Percentiles rank a stretch among this genome's conserved stretches.
Conservation (phyloP, 2,797 vertebrate genomes). For the Sebastes kiyomatsui region DNA sequence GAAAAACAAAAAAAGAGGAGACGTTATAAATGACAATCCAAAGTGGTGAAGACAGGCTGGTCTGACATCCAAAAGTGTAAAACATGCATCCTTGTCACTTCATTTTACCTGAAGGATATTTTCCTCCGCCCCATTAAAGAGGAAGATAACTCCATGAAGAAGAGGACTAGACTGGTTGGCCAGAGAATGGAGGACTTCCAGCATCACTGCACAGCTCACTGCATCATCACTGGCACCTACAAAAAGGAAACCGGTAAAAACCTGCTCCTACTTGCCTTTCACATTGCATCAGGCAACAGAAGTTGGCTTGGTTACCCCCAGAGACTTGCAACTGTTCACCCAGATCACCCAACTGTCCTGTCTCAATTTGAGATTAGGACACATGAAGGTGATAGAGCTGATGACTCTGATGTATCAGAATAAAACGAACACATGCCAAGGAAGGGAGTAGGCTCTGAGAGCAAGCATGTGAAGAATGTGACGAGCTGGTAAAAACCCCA, state of each 20-base stretch:
- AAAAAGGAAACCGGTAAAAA: conserved; percentile 24
- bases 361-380: neutral
- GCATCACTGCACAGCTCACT: conserved; percentile 97
- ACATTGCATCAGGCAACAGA: neutral
- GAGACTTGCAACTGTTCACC: neutral
- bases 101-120: conserved; percentile 91
- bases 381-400: neutral
- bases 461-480: conserved; percentile 48
- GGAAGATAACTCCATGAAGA: conserved; percentile 92
- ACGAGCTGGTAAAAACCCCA: conserved; percentile 6
- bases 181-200: conserved; percentile 92
- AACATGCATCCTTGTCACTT: neutral
- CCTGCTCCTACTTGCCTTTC: neutral
- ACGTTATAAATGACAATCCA: neutral
- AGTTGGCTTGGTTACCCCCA: neutral
- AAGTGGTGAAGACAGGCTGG: neutral
- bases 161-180: conserved; percentile 87
- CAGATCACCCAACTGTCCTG: neutral
- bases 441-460: neutral
- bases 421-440: conserved; percentile 1
- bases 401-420: neutral
- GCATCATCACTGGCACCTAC: conserved; percentile 97
- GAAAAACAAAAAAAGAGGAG: neutral
- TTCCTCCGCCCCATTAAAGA: conserved; percentile 98
- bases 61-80: neutral